A percentile compares a stretch with the other conserved stretches of the same genome.
Conservation (phyloP, 2,888 invertebrate species). For the Andrena marginata region DNA sequence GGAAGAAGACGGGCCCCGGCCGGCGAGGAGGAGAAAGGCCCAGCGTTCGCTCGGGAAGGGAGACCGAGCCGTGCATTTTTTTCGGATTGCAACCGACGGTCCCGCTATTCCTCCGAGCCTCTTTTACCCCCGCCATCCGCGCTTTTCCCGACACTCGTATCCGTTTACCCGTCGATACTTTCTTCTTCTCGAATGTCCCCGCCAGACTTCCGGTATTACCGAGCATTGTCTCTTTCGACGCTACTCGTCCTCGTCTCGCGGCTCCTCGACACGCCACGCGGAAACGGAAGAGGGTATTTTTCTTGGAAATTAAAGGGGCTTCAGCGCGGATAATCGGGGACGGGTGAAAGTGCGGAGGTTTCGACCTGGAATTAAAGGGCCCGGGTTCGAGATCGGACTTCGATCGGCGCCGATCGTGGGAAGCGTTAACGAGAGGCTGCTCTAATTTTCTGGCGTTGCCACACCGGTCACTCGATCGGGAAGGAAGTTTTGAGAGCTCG, state of each 20-base stretch:
- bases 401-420: no score
- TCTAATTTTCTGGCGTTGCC: not conserved
- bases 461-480: not conserved
- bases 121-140: not conserved
- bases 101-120: not conserved
- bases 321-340: not conserved
- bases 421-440: no score
- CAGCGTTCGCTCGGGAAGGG: not conserved
- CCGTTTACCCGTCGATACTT: conserved; percentile 25
- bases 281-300: not conserved
- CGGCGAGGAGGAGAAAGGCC: not conserved
- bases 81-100: not conserved
- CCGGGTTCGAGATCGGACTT: no score
- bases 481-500: not conserved
- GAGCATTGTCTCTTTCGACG: not conserved
- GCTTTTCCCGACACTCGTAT: conserved; percentile 10
- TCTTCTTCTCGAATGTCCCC: conserved; percentile 8
- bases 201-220: conserved; percentile 16
- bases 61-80: not conserved
- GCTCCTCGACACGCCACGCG: not conserved
- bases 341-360: no score
- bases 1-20: not conserved
- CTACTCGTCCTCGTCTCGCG: not conserved
- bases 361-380: no score
- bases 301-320: not conserved